Percentiles rank a stretch among this genome's conserved stretches.
These are phyloP conservation scores for Ibidorhyncha struthersii DNA, from an alignment of 2,113 vertebrate genomes.

Conservation along the genomic window DNA sequence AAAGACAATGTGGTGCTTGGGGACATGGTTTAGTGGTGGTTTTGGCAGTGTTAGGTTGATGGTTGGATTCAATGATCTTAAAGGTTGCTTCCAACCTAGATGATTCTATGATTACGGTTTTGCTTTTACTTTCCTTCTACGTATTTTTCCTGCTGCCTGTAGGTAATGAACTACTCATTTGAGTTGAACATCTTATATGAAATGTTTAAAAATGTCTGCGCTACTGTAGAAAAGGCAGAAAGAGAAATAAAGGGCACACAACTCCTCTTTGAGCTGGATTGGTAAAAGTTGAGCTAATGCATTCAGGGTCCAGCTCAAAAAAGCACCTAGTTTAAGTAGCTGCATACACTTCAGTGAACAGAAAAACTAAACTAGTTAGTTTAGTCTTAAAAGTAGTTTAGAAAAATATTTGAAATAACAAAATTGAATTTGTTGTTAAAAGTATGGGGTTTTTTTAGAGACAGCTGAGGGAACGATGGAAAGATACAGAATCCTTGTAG, in stretches of 20 bases:
- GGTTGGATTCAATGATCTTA: too few species aligned
- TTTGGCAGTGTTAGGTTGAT: too few species aligned
- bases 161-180: not conserved
- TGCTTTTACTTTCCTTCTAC: not conserved
- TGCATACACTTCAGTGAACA: not conserved
- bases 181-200: not conserved
- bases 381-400: not conserved
- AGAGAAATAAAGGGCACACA: not conserved
- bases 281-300: not conserved
- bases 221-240: not conserved
- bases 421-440: not conserved
- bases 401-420: not conserved
- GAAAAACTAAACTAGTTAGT: not conserved
- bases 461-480: not conserved
- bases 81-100: too few species aligned
- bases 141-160: not conserved
- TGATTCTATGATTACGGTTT: not conserved
- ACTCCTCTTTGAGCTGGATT: not conserved
- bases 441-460: not conserved
- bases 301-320: not conserved
- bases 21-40: too few species aligned
- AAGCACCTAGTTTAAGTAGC: not conserved
- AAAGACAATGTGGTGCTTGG: too few species aligned
- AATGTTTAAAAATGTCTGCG: not conserved
- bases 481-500: not conserved